These are phyloP conservation scores for Zoanthus solanderi DNA, from an alignment of 92 coral and sea anemone species.

Conservation along the genomic window DNA sequence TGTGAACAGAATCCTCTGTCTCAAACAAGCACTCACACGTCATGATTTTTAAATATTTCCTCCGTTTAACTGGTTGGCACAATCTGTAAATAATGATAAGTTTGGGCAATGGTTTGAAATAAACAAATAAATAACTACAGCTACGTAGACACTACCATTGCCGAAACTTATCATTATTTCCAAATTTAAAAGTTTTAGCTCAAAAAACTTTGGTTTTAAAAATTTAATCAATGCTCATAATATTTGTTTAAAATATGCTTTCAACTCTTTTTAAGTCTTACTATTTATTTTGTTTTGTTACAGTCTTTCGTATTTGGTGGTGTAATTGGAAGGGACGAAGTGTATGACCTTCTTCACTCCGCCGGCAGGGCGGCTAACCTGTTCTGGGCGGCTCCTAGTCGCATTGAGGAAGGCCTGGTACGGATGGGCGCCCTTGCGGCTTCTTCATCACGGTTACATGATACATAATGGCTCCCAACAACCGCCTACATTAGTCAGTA, in stretches of 20 bases:
- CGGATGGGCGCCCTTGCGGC: constrained; percentile 42
- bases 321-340: constrained; percentile 90
- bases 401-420: constrained; percentile 24
- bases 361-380: constrained; percentile 75
- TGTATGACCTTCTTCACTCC: constrained; percentile 73
- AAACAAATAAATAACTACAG: too few relatives aligned
- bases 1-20: too few relatives aligned
- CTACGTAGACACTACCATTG: too few relatives aligned
- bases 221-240: background rate
- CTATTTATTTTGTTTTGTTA: background rate
- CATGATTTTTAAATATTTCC: too few relatives aligned
- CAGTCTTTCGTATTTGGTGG: constrained; percentile 96
- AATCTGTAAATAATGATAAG: too few relatives aligned
- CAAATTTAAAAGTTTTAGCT: too few relatives aligned
- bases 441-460: constrained; percentile 16
- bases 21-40: too few relatives aligned
- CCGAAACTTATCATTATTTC: too few relatives aligned
- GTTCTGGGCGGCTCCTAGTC: constrained; percentile 77
- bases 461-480: background rate
- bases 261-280: background rate
- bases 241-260: background rate
- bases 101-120: too few relatives aligned
- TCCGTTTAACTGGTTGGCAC: too few relatives aligned
- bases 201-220: background rate
- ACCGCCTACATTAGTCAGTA: background rate